Percentiles rank a stretch among this genome's conserved stretches.
Conservation (phyloP, 2,888 invertebrate species). For the Hirtodrosophila histrioides region DNA sequence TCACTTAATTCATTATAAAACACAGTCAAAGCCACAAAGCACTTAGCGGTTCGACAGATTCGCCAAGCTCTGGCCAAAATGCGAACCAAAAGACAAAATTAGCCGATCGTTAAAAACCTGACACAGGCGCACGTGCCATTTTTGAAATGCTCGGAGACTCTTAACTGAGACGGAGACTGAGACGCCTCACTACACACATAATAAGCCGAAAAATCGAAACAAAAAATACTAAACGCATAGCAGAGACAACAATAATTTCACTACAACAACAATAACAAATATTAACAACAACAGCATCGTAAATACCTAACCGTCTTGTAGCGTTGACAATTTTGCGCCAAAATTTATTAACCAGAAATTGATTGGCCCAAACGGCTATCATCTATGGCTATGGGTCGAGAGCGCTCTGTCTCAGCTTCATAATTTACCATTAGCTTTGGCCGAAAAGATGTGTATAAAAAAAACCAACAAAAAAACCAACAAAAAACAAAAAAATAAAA, state of each 20-base stretch:
- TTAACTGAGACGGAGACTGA: conserved; percentile 32
- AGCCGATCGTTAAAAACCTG: conserved; percentile 78
- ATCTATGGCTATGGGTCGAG: conserved; percentile 55
- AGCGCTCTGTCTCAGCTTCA: conserved; percentile 52
- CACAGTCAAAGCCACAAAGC: conserved; percentile 36
- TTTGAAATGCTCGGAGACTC: conserved; percentile 62
- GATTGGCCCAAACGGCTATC: conserved; percentile 76
- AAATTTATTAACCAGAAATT: conserved; percentile 81
- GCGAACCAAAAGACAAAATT: conserved; percentile 52
- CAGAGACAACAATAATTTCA: conserved; percentile 62
- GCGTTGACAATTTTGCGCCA: conserved; percentile 73
- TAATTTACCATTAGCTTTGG: conserved; percentile 73
- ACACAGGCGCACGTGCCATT: conserved; percentile 79
- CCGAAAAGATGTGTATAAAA: conserved; percentile 21
- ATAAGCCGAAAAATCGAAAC: conserved; percentile 33
- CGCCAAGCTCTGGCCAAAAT: conserved; percentile 36
- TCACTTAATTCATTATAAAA: conserved; percentile 43
- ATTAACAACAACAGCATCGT: conserved; percentile 59
- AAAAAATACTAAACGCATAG: conserved; percentile 18
- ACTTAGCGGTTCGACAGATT: conserved; percentile 50
- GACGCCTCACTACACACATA: conserved; percentile 63
- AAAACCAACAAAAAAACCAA: conserved; percentile 14
- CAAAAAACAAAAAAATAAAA: conserved; percentile 31
- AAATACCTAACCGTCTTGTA: conserved; percentile 61
- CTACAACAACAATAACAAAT: conserved; percentile 36